Evolutionary conservation across 2,113 vertebrate genomes (phyloP).

Genomic region (Athene cunicularia): DNA sequence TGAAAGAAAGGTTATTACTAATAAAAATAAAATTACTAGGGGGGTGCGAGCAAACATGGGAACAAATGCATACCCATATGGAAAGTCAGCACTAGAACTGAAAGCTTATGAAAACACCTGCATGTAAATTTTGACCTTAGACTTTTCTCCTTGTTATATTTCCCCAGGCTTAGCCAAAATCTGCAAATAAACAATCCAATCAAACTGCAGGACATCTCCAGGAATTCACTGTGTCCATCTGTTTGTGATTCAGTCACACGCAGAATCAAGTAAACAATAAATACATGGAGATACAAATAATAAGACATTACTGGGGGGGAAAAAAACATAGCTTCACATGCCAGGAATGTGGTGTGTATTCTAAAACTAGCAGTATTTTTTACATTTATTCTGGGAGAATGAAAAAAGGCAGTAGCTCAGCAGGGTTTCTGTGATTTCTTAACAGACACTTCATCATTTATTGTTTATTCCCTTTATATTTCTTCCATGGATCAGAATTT

Average conservation of each 20-base stretch:
- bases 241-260: constrained; percentile 48
- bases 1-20: constrained; percentile 31
- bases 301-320: not conserved
- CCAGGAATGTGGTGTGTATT: not conserved
- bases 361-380: not conserved
- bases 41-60: not conserved
- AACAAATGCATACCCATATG: constrained; percentile 41
- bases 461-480: constrained; percentile 17
- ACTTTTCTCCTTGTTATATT: constrained; percentile 53
- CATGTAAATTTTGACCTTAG: constrained; percentile 59
- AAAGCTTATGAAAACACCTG: constrained; percentile 60
- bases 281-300: constrained; percentile 41
- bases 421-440: not conserved
- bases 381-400: not conserved
- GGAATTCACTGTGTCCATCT: constrained; percentile 63
- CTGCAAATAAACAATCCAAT: constrained; percentile 55
- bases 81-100: constrained; percentile 10
- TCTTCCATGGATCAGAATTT: not conserved
- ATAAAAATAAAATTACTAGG: constrained; percentile 9
- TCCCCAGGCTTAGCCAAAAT: constrained; percentile 47
- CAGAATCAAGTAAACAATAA: constrained; percentile 60
- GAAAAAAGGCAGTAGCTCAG: not conserved
- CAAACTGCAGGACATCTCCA: constrained; percentile 57
- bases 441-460: not conserved
- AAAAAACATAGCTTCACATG: not conserved